Percentiles rank a stretch among this genome's conserved stretches.
phyloP scores from a whole-genome alignment of 2,888 invertebrate species.

The Lasioglossum lativentre region DNA sequence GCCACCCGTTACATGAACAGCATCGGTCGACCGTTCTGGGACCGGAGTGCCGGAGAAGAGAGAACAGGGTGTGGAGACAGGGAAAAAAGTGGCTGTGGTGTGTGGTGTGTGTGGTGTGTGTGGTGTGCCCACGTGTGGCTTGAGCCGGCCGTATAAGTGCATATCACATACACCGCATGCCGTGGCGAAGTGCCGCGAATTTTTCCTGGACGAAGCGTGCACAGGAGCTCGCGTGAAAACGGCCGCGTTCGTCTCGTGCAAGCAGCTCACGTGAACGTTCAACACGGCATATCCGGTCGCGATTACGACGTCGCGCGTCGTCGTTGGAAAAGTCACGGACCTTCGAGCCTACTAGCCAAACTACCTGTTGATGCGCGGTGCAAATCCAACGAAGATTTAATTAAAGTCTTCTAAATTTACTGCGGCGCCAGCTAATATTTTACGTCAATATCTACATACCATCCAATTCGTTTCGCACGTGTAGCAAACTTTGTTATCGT shows the following conservation, averaged over 20 bases:
- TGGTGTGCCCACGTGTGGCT: slow-evolving; percentile 67
- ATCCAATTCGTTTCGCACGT: no score
- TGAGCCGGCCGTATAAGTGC: slow-evolving; percentile 72
- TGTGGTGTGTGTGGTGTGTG: slow-evolving; percentile 61
- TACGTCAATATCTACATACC: not conserved
- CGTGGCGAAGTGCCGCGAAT: slow-evolving; percentile 48
- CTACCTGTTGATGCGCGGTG: not conserved
- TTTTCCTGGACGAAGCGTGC: slow-evolving; percentile 49
- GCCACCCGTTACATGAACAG: slow-evolving; percentile 68
- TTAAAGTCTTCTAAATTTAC: not conserved
- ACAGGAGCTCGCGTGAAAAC: slow-evolving; percentile 52
- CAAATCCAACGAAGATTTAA: not conserved
- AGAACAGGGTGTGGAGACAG: slow-evolving; percentile 65
- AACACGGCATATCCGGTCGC: slow-evolving; percentile 43
- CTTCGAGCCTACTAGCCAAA: not conserved
- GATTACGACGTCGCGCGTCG: slow-evolving; percentile 14
- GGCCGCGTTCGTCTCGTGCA: slow-evolving; percentile 15
- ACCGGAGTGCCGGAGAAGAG: slow-evolving; percentile 52
- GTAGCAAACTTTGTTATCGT: no score
- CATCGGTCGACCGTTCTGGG: slow-evolving; percentile 49
- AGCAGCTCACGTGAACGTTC: slow-evolving; percentile 18
- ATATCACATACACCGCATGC: slow-evolving; percentile 69
- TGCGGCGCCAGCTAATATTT: not conserved
- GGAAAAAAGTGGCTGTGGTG: slow-evolving; percentile 55
- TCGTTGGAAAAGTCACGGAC: not conserved